Conservation (phyloP, 1,140 invertebrate species). For the Pogonognathellus flavescens region DNA sequence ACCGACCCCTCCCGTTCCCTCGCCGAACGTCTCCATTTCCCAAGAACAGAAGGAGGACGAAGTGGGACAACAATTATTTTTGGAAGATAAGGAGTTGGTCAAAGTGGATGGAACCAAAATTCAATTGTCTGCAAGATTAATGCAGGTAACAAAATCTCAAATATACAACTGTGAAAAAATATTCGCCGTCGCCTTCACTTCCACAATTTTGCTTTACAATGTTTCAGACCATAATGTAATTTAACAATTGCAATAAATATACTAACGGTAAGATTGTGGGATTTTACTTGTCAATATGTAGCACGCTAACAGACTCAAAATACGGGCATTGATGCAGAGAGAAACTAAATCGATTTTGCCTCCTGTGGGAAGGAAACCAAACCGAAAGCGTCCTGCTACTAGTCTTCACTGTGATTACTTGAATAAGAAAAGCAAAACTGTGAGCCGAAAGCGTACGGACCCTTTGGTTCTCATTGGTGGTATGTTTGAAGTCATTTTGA, state of each 20-base stretch:
- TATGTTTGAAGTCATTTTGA: constrained; percentile 92
- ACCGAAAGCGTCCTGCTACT: constrained; percentile 73
- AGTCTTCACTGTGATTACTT: constrained; percentile 92
- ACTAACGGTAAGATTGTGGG: too few species aligned
- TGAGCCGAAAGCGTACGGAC: constrained; percentile 94
- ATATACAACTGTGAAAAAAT: too few species aligned
- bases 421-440: constrained; percentile 86
- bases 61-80: constrained; percentile 81
- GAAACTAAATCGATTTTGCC: constrained; percentile 82
- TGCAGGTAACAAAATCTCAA: constrained; percentile 77
- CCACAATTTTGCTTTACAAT: too few species aligned
- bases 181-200: too few species aligned
- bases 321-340: constrained; percentile 84
- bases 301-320: constrained; percentile 85
- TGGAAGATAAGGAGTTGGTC: constrained; percentile 85
- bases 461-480: constrained; percentile 95
- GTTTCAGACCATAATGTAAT: too few species aligned
- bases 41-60: constrained; percentile 88
- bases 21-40: constrained; percentile 81
- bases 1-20: constrained; percentile 72
- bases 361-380: constrained; percentile 74
- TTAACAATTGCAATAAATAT: too few species aligned
- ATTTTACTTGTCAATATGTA: constrained; percentile 67
- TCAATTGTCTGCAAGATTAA: constrained; percentile 83
- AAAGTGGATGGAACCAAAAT: constrained; percentile 94